Conservation (phyloP, 2,888 invertebrate genomes). For the Iphiclides podalirius region DNA sequence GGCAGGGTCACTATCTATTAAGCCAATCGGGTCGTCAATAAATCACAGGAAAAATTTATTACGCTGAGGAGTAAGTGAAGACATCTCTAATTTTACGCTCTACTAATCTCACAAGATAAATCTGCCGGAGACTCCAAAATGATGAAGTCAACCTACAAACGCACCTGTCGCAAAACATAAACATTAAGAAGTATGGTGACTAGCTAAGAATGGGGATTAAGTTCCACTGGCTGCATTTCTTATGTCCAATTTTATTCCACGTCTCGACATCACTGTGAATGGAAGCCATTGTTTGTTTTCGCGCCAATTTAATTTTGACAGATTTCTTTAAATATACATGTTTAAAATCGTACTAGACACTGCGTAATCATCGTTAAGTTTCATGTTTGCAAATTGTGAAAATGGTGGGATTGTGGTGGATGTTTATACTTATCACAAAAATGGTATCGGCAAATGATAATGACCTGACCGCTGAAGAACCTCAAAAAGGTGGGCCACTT, state of each 20-base stretch:
- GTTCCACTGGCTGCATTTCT: conserved; percentile 70
- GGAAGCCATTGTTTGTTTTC: conserved; percentile 49
- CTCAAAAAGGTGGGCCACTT: conserved; percentile 56
- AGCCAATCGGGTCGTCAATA: no score
- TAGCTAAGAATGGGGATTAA: conserved; percentile 63
- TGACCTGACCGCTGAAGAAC: conserved; percentile 52
- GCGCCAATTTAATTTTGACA: conserved; percentile 46
- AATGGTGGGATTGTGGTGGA: conserved; percentile 77
- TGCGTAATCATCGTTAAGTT: conserved; percentile 41
- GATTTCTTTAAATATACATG: conserved; percentile 37
- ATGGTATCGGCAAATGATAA: conserved; percentile 71
- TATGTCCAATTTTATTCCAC: conserved; percentile 60
- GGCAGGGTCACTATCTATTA: no score
- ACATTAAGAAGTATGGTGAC: conserved; percentile 32
- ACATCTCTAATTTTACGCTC: conserved; percentile 53
- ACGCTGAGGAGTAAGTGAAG: conserved; percentile 12
- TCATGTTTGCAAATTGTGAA: conserved; percentile 60
- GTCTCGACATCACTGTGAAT: conserved; percentile 59
- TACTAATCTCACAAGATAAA: conserved; percentile 47
- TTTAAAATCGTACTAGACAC: conserved; percentile 24
- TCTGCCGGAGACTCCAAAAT: conserved; percentile 13
- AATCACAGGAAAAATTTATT: conserved; percentile 11
- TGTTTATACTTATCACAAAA: conserved; percentile 72
- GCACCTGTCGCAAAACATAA: conserved; percentile 44
- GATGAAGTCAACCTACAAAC: conserved; percentile 23